Base-by-base conservation (phyloP, 2,113 vertebrate genomes). In the Corythoichthys haematopterus region DNA sequence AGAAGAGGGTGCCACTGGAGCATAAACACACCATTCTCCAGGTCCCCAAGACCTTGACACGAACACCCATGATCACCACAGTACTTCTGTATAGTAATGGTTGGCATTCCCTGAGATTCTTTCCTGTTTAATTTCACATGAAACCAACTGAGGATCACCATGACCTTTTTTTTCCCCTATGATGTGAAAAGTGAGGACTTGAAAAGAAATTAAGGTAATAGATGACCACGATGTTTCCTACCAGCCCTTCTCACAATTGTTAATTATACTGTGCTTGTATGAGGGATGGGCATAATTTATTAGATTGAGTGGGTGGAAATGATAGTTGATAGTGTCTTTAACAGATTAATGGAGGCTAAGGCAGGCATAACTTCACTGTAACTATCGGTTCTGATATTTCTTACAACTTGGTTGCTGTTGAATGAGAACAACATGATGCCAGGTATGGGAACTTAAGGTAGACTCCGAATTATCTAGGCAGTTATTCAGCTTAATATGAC, bases 11-110 rank as follows among this genome's bases (percentile, higher is more conserved):
- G 68, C 66, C 66, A 46, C 53, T 74, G 69, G 69, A 69, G 71
- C 66, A 71, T 43, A 55, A 15, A 69, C 70, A 64, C 47, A 61
- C 47, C 69, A 69, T 55, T 52, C 13, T 43, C 28, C 3, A 20
- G 70, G 80, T 75, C 65, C 75, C 35, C 43, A 2, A 65, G 66
- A 72, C 48, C 46, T 62, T 56, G 68, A 77, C 48, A 77, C 0
- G 1, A 57, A 70, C 36, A 40, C 50, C 6, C 53, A 55, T 11
- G 56, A 63, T 50, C 53, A 50, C 16, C 37, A 52, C 33, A 45
- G 3, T 0, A 59, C 46, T 3, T 40, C 40, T 40, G 11, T 48
- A 69, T 36, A 33, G 16, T 8, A 62, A 37, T 40, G 36, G 57
- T 59, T 52, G 4, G 16, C 16, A 7, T 52, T 59, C 2, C 37